phyloP scores from a whole-genome alignment of 2,888 invertebrate genomes.

The Lepeophtheirus nordmannii region DNA sequence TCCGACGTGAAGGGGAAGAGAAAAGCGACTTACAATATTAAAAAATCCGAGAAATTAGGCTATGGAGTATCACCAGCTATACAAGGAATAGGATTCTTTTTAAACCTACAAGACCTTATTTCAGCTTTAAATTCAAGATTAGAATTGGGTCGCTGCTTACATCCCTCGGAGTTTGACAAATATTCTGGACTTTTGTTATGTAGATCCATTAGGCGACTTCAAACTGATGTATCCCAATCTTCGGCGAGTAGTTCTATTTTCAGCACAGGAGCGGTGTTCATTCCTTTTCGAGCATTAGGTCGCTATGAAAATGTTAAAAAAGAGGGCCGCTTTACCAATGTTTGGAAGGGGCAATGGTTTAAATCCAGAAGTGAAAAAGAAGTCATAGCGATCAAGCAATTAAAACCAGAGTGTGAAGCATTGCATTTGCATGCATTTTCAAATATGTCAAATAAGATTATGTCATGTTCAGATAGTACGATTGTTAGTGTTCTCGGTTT shows the following conservation, averaged over 20 bases:
- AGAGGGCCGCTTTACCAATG: slow-evolving; percentile 11
- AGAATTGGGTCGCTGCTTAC: slow-evolving; percentile 6
- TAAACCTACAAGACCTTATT: neutral
- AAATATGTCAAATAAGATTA: slow-evolving; percentile 5
- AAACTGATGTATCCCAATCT: neutral
- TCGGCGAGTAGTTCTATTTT: neutral
- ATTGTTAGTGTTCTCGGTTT: slow-evolving; percentile 2
- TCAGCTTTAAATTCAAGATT: neutral
- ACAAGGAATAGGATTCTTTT: neutral
- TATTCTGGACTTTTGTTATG: neutral
- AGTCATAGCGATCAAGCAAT: slow-evolving; percentile 18
- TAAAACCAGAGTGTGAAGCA: neutral
- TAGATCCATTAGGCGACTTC: neutral
- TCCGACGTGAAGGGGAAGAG: slow-evolving; percentile 1
- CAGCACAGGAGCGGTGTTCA: neutral
- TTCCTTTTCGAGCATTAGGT: slow-evolving; percentile 1
- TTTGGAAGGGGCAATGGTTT: slow-evolving; percentile 13
- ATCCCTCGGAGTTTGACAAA: slow-evolving; percentile 15
- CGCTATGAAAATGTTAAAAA: slow-evolving; percentile 3
- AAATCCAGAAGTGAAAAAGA: slow-evolving; percentile 6
- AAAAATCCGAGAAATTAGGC: neutral
- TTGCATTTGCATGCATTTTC: slow-evolving; percentile 3
- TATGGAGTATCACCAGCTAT: neutral
- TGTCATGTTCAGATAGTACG: slow-evolving; percentile 7
- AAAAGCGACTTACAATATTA: neutral